A percentile compares a stretch with the other conserved stretches of the same genome.
Conservation (phyloP, 2,888 invertebrate genomes). For the Orgyia antiqua region DNA sequence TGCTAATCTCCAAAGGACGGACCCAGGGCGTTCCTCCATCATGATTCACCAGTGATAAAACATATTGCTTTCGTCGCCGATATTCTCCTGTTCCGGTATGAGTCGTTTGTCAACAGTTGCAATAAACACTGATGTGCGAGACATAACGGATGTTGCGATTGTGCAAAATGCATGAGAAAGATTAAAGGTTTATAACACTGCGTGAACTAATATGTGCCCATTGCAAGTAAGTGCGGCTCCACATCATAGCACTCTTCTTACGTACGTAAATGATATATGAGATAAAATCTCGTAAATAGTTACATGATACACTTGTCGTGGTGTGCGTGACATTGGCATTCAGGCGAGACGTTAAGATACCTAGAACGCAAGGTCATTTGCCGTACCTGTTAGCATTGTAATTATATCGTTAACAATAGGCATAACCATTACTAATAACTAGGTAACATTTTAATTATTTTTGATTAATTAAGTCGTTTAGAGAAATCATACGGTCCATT, state of each 20-base stretch:
- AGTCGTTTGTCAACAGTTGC: conserved; percentile 24
- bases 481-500: conserved; percentile 10
- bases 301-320: conserved; percentile 30
- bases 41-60: conserved; percentile 51
- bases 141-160: conserved; percentile 31
- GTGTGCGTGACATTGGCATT: conserved; percentile 60
- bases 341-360: conserved; percentile 57
- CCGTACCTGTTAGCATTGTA: conserved; percentile 42
- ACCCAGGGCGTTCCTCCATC: conserved; percentile 55
- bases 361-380: conserved; percentile 53
- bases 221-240: conserved; percentile 7
- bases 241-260: conserved; percentile 13
- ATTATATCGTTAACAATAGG: conserved; percentile 27
- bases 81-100: conserved; percentile 41
- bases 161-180: conserved; percentile 33
- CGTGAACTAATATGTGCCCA: conserved; percentile 15
- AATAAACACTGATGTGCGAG: conserved; percentile 22
- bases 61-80: conserved; percentile 33
- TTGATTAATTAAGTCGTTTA: conserved; percentile 3
- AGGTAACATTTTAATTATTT: conserved; percentile 6
- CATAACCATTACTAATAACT: conserved; percentile 6
- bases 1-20: conserved; percentile 62
- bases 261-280: conserved; percentile 13
- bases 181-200: conserved; percentile 13
- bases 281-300: conserved; percentile 25